Evolutionary conservation across 2,113 vertebrate species (phyloP), one percentile per base, ranked within the genome.

Genomic region (Hymenochirus boettgeri): DNA sequence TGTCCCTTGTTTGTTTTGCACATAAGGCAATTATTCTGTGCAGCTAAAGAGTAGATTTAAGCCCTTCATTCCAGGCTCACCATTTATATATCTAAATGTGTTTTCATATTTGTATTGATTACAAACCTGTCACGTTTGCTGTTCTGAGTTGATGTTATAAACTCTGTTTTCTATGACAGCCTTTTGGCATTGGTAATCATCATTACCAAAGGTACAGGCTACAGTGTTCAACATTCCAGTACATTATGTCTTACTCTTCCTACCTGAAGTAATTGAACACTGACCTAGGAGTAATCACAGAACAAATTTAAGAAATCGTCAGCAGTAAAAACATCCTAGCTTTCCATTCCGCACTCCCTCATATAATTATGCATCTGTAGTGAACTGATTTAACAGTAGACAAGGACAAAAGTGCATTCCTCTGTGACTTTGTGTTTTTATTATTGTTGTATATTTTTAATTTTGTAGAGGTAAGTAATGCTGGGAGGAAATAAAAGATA

Each of bases 221-320:
- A 8, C 17, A 22, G 2, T 31, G 23, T 57, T 57, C n/a, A 57
- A 4, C 53, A 57, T 42, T 56, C 52, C 37, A 54, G 33, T 56
- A 24, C 19, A 25, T 24, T 25, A 22, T 27, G 51, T 52, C 48
- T 39, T 21, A 35, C 26, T 29, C 17, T 37, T 23, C 19, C 31
- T 33, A 29, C 47, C 56, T 67, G 64, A 67, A 58, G 63, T 58
- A 67, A 59, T 52, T 67, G 46, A 67, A 59, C 55, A 51, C 58
- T 25, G 55, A 46, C 46, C 29, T 25, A 42, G 56, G 53, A 52
- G 58, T 59, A 67, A 59, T 67, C 64, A 67, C 54, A 51, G 37
- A 39, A 59, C 56, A 51, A 67, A 52, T 19, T 23, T 19, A 22
- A 21, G 23, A 22, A 42, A 52, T 57, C 29, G 42, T n/a, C 47